phyloP scores from a whole-genome alignment of 2,113 vertebrate genomes.

The Chionodraco myersi region DNA sequence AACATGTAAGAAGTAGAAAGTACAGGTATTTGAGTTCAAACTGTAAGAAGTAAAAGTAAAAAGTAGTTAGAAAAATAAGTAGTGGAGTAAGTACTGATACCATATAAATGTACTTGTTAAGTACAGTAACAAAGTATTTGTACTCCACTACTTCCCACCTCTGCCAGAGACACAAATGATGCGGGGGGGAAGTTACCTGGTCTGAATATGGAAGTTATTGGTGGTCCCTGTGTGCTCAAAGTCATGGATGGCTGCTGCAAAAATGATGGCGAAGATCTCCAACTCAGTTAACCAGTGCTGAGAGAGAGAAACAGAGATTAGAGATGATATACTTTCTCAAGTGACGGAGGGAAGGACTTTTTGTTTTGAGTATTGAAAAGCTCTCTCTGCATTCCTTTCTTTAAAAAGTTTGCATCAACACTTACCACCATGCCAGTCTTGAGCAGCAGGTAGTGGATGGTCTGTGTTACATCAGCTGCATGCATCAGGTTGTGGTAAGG shows the following conservation, averaged over 20 bases:
- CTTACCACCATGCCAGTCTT: slow-evolving; percentile 93
- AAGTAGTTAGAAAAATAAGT: too few relatives aligned
- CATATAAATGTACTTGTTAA: too few relatives aligned
- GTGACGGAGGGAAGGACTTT: not conserved
- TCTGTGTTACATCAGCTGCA: slow-evolving; percentile 96
- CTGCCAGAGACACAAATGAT: not conserved
- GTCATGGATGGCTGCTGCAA: slow-evolving; percentile 96
- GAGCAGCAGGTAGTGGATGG: slow-evolving; percentile 93
- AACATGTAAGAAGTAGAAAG: too few relatives aligned
- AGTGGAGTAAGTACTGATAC: too few relatives aligned
- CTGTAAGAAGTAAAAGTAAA: too few relatives aligned
- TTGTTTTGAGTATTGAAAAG: not conserved
- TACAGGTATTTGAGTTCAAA: too few relatives aligned
- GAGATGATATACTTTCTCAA: not conserved
- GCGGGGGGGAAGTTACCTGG: slow-evolving; percentile 74
- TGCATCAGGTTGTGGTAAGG: slow-evolving; percentile 97
- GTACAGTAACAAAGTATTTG: too few relatives aligned
- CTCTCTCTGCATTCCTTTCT: not conserved
- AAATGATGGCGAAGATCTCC: slow-evolving; percentile 96
- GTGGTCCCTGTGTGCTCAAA: slow-evolving; percentile 97
- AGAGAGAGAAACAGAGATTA: not conserved
- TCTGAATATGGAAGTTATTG: slow-evolving; percentile 98
- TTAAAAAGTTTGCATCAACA: not conserved
- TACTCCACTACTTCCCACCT: too few relatives aligned
- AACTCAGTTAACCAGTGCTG: slow-evolving; percentile 97